These are phyloP conservation scores for Enteromius paludinosus DNA, from an alignment of 2,797 vertebrate genomes.

Conservation along the genomic window DNA sequence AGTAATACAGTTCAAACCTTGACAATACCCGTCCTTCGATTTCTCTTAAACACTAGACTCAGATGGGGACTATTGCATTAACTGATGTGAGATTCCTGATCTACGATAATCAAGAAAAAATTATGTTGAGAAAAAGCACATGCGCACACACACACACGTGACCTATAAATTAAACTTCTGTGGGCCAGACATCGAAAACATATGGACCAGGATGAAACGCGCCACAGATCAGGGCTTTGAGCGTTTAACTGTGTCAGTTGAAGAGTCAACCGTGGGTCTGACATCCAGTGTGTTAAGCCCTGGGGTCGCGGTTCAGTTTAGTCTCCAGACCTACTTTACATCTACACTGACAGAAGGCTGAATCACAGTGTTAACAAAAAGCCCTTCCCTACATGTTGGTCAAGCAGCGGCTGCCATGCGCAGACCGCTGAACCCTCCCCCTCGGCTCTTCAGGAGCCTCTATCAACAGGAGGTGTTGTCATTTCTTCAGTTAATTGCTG, in stretches of 20 bases:
- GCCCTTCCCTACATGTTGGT: conserved; percentile 64
- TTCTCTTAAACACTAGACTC: neutral
- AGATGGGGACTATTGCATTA: neutral
- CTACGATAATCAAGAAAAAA: neutral
- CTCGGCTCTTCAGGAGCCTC: conserved; percentile 62
- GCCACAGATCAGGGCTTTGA: neutral
- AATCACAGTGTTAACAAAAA: conserved; percentile 55
- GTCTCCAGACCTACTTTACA: conserved; percentile 53
- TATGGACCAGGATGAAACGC: conserved; percentile 23
- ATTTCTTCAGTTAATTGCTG: conserved; percentile 74
- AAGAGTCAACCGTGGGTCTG: conserved; percentile 30
- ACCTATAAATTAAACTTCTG: conserved; percentile 14
- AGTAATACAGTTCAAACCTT: too few relatives aligned
- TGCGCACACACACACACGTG: neutral
- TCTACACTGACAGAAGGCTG: conserved; percentile 61
- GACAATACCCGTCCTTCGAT: too few relatives aligned
- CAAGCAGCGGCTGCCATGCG: conserved; percentile 60
- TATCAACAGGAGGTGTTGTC: conserved; percentile 76
- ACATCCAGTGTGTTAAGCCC: conserved; percentile 45
- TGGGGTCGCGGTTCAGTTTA: conserved; percentile 46
- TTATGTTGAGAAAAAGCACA: neutral
- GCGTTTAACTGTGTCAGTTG: conserved; percentile 45
- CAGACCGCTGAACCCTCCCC: conserved; percentile 20
- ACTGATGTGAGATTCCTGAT: neutral
- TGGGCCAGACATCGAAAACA: conserved; percentile 7